A percentile compares a stretch with the other conserved stretches of the same genome.
phyloP scores from a whole-genome alignment of 2,113 vertebrate species.

The Entosphenus tridentatus region DNA sequence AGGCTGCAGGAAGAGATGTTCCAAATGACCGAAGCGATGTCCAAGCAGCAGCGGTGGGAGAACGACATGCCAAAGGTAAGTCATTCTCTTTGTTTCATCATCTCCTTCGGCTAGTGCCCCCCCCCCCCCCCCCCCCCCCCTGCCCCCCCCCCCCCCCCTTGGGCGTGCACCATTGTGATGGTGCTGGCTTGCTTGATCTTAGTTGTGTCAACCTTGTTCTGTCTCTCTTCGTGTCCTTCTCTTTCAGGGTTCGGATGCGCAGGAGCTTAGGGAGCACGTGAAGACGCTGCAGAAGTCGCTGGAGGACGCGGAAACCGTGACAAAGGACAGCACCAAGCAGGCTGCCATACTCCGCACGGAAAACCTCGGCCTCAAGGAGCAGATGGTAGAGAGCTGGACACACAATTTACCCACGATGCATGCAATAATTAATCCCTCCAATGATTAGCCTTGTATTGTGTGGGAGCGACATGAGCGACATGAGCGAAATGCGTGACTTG shows the following conservation, averaged over 20 bases:
- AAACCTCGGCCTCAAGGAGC: conserved; percentile 43
- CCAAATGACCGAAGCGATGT: conserved; percentile 7
- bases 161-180: too few species aligned
- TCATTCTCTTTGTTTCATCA: too few species aligned
- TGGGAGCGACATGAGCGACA: conserved; percentile 7
- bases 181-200: too few species aligned
- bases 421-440: not conserved
- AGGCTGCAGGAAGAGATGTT: conserved; percentile 27
- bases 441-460: not conserved
- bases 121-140: too few species aligned
- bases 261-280: conserved; percentile 36
- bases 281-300: conserved; percentile 39
- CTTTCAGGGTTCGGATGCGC: conserved; percentile 23
- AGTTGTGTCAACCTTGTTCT: too few species aligned
- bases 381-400: conserved; percentile 21
- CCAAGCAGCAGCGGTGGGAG: too few species aligned
- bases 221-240: not conserved
- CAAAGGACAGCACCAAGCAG: conserved; percentile 55
- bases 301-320: conserved; percentile 40
- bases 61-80: too few species aligned
- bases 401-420: not conserved
- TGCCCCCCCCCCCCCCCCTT: too few species aligned
- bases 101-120: too few species aligned
- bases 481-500: conserved; percentile 6
- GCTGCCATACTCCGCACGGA: conserved; percentile 51